Conservation (phyloP, 2,113 vertebrate genomes). For the Phoenicopterus ruber region DNA sequence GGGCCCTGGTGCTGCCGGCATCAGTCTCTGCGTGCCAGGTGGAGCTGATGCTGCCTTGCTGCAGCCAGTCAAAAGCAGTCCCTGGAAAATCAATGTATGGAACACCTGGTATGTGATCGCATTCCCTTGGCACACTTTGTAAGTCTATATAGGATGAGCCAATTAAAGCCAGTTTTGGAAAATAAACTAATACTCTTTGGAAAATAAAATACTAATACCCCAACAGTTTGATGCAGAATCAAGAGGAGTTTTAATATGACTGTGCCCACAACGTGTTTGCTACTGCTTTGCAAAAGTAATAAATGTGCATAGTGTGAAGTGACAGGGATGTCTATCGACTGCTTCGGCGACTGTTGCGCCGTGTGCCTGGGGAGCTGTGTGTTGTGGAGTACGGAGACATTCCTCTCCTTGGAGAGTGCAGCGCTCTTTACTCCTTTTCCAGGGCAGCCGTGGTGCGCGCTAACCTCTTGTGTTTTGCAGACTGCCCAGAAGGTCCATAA, state of each 20-base stretch:
- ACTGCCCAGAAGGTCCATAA: conserved; percentile 95
- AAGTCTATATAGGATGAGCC: not conserved
- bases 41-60: not conserved
- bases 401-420: not conserved
- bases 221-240: not conserved
- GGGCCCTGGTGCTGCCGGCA: not conserved
- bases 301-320: not conserved
- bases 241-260: not conserved
- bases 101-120: not conserved
- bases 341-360: accelerated
- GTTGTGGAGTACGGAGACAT: accelerated
- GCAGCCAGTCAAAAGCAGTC: not conserved
- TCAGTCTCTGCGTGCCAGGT: not conserved
- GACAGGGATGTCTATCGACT: not conserved
- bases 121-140: not conserved
- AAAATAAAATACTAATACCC: not conserved
- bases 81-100: not conserved
- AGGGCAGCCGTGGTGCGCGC: accelerated
- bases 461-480: conserved; percentile 70
- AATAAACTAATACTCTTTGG: not conserved
- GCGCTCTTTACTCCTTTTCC: accelerated
- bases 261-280: not conserved
- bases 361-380: not conserved
- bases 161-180: not conserved
- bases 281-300: not conserved